phyloP scores from a whole-genome alignment of 2,888 invertebrate species.

The Caradrina clavipalpis region DNA sequence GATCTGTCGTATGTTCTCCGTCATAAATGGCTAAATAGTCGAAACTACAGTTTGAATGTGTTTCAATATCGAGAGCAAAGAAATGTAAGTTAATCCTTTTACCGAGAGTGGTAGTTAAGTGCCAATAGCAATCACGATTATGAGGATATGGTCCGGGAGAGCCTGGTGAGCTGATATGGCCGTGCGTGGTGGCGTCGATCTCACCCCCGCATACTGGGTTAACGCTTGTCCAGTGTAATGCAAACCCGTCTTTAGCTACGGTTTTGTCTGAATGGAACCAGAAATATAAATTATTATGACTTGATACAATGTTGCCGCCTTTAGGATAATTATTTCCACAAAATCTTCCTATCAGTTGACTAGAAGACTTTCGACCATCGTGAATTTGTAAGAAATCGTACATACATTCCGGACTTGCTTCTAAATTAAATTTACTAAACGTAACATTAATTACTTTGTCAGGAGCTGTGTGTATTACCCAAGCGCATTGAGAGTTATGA shows the following conservation, averaged over 20 bases:
- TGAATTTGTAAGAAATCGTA: slow-evolving; percentile 95
- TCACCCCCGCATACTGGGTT: slow-evolving; percentile 94
- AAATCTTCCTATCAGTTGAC: slow-evolving; percentile 94
- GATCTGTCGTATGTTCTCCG: slow-evolving; percentile 85
- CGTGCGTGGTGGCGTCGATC: slow-evolving; percentile 91
- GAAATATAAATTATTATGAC: slow-evolving; percentile 94
- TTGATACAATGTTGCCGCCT: slow-evolving; percentile 94
- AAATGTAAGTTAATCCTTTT: slow-evolving; percentile 96
- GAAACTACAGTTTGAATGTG: slow-evolving; percentile 93
- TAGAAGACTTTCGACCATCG: slow-evolving; percentile 94
- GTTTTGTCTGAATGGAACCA: slow-evolving; percentile 95
- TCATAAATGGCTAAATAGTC: slow-evolving; percentile 94
- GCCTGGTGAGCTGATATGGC: slow-evolving; percentile 96
- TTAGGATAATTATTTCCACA: slow-evolving; percentile 94
- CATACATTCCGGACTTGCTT: slow-evolving; percentile 92
- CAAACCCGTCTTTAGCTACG: slow-evolving; percentile 93
- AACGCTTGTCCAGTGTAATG: slow-evolving; percentile 95
- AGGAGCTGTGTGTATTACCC: slow-evolving; percentile 93
- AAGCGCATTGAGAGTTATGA: slow-evolving; percentile 94
- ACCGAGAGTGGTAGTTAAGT: slow-evolving; percentile 91
- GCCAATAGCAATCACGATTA: slow-evolving; percentile 96
- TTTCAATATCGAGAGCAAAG: slow-evolving; percentile 94
- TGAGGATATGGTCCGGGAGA: slow-evolving; percentile 97
- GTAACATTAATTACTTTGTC: slow-evolving; percentile 95
- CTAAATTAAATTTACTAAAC: slow-evolving; percentile 94